Evolutionary conservation across 2,888 invertebrate species (phyloP).

Genomic region (Mesodorylaimus sp.): DNA sequence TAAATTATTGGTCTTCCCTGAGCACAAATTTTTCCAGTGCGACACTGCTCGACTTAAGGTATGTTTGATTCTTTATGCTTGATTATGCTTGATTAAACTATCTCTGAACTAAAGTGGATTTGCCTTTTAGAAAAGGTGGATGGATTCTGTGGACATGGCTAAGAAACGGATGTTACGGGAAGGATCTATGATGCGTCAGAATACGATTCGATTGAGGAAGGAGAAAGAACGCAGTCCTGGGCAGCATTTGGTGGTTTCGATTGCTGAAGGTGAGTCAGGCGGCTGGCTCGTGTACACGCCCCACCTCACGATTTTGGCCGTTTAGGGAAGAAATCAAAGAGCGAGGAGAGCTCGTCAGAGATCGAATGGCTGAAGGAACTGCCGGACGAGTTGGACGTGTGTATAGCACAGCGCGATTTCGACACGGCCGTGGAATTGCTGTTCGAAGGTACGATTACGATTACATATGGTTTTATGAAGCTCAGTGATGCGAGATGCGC

Average conservation of each 20-base stretch:
- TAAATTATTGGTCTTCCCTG: conserved; percentile 79
- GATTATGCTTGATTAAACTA: too few species aligned
- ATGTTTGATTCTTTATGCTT: conserved; percentile 16
- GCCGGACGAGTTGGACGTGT: conserved; percentile 79
- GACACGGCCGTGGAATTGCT: conserved; percentile 70
- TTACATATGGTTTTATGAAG: neutral
- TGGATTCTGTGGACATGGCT: conserved; percentile 72
- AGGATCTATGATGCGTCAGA: conserved; percentile 21
- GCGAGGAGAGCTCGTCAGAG: conserved; percentile 14
- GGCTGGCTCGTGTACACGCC: too few species aligned
- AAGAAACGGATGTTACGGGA: conserved; percentile 50
- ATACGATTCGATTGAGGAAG: conserved; percentile 7
- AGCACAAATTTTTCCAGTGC: conserved; percentile 74
- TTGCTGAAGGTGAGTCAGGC: too few species aligned
- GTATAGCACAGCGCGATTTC: conserved; percentile 83
- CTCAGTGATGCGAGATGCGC: too few species aligned
- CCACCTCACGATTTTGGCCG: too few species aligned
- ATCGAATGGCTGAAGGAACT: conserved; percentile 61
- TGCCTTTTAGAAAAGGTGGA: conserved; percentile 58
- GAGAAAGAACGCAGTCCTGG: neutral
- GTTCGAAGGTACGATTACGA: conserved; percentile 38
- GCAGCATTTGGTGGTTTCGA: too few species aligned
- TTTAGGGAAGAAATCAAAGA: too few species aligned
- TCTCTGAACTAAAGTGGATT: conserved; percentile 1
- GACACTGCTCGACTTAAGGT: conserved; percentile 52